Evolutionary conservation across 2,888 invertebrate genomes (phyloP).

Genomic region (Stenolophus ochropezus): DNA sequence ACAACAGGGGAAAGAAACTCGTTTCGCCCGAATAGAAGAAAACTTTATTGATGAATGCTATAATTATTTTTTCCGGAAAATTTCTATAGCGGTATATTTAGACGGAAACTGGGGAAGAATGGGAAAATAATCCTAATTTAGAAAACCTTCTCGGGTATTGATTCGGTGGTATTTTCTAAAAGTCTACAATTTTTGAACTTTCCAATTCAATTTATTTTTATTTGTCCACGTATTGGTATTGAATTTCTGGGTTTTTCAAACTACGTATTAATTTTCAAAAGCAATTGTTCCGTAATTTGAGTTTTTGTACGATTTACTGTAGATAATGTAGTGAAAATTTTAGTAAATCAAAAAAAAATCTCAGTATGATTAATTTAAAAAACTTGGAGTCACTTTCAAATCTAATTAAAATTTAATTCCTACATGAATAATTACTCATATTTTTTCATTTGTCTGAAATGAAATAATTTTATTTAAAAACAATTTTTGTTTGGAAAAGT

Average conservation of each 20-base stretch:
- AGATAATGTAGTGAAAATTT: too few species aligned
- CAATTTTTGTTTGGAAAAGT: slow-evolving; percentile 30
- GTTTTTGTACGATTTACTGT: too few species aligned
- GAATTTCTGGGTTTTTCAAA: too few species aligned
- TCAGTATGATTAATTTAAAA: not conserved
- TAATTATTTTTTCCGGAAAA: slow-evolving; percentile 31
- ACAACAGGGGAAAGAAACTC: not conserved
- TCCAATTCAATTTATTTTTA: too few species aligned
- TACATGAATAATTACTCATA: slow-evolving; percentile 14
- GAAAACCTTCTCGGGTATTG: slow-evolving; percentile 13
- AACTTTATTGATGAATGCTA: slow-evolving; percentile 33
- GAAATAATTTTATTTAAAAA: slow-evolving; percentile 33
- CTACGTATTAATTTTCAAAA: too few species aligned
- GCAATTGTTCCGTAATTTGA: too few species aligned
- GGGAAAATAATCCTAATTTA: slow-evolving; percentile 15
- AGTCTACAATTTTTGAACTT: not conserved
- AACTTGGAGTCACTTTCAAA: not conserved
- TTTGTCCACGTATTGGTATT: too few species aligned
- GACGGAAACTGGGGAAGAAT: not conserved
- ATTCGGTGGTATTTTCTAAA: not conserved
- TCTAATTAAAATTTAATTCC: slow-evolving; percentile 29
- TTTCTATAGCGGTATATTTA: slow-evolving; percentile 23
- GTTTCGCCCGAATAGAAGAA: not conserved
- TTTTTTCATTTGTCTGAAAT: slow-evolving; percentile 1
- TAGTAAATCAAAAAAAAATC: too few species aligned